Percentiles rank a stretch among this genome's conserved stretches.
Evolutionary conservation across 1,140 invertebrate genomes (phyloP).

Genomic region (Andrena cerasifolii): DNA sequence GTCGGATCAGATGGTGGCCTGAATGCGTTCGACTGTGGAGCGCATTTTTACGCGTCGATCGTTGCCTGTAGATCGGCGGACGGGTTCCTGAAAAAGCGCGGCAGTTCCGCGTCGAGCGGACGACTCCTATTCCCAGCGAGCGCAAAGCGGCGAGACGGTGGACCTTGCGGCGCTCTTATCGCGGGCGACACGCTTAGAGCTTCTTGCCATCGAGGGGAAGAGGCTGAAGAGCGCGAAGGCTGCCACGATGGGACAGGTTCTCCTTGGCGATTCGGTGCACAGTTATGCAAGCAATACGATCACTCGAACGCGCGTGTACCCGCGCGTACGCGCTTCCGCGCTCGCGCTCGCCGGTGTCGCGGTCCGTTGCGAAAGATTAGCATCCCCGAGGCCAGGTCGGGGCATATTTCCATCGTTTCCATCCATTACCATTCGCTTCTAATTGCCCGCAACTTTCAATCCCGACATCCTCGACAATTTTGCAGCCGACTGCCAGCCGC

Average conservation of each 20-base stretch:
- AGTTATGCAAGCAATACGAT: neutral
- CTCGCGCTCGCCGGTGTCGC: no score
- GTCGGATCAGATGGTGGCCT: conserved; percentile 8
- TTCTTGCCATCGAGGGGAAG: neutral
- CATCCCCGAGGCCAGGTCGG: neutral
- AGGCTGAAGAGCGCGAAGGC: neutral
- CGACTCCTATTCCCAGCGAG: no score
- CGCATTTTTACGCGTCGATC: neutral
- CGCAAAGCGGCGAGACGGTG: no score
- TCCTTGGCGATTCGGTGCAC: conserved; percentile 2
- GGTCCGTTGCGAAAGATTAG: conserved; percentile 5
- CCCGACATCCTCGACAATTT: neutral
- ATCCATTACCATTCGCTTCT: neutral
- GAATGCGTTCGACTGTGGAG: neutral
- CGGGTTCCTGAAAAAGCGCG: no score
- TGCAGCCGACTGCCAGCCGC: neutral
- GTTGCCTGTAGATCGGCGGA: no score
- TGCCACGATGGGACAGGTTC: neutral
- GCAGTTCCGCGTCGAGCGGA: no score
- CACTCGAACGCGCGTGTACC: neutral
- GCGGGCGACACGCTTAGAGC: no score
- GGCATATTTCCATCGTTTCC: neutral
- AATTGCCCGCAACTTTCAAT: neutral
- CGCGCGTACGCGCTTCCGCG: conserved; percentile 13
- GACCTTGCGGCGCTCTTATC: no score